phyloP scores from a whole-genome alignment of 2,797 vertebrate species.

The Schizopygopsis pylzovi region DNA sequence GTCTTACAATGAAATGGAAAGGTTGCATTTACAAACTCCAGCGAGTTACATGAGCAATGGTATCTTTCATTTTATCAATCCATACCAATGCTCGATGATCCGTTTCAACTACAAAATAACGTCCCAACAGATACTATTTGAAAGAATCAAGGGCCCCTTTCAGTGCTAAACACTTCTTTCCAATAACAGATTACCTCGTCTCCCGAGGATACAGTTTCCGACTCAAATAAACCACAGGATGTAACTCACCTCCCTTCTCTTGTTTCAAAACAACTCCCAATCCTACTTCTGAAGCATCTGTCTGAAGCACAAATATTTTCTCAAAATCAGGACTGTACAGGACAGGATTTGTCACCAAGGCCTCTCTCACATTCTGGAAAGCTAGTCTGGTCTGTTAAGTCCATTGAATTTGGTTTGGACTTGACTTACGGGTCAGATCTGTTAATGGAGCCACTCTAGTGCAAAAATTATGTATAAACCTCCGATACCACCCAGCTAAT shows the following conservation, averaged over 20 bases:
- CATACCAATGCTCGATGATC: conserved; percentile 66
- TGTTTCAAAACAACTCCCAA: too few species aligned
- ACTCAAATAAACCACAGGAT: background rate
- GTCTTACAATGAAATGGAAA: background rate
- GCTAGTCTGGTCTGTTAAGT: background rate
- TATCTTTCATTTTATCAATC: conserved; percentile 81
- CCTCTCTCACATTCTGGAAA: too few species aligned
- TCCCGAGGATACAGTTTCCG: background rate
- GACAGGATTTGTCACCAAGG: too few species aligned
- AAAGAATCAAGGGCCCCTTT: background rate
- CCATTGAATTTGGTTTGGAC: background rate
- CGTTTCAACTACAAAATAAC: conserved; percentile 61
- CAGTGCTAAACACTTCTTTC: background rate
- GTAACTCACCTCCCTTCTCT: background rate
- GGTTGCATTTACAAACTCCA: too few species aligned
- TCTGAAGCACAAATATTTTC: too few species aligned
- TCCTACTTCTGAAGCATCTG: too few species aligned
- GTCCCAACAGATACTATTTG: background rate
- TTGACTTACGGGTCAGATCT: conserved; percentile 1
- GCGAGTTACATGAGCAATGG: too few species aligned
- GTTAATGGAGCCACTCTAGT: background rate
- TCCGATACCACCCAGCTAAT: conserved; percentile 37
- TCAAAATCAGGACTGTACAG: too few species aligned
- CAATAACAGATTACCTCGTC: background rate
- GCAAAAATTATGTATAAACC: conserved; percentile 43